A percentile compares a stretch with the other conserved stretches of the same genome.
Evolutionary conservation across 1,140 invertebrate genomes (phyloP).

Genomic region (Drosophila ercepeae): DNA sequence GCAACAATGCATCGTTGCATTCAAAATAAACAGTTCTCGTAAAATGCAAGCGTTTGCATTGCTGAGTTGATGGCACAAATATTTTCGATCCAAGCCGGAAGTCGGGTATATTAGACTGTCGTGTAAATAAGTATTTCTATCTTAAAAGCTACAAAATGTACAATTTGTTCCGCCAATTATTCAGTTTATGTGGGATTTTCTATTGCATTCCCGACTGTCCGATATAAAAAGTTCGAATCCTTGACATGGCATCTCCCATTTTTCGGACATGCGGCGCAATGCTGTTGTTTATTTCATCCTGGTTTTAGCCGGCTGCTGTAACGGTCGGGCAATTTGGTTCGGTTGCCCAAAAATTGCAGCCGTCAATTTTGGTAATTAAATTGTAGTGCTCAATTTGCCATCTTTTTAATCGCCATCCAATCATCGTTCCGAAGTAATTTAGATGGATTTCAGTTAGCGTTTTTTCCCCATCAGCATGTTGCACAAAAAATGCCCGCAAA

Average conservation of each 20-base stretch:
- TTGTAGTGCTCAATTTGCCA: constrained; percentile 67
- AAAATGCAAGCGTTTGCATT: constrained; percentile 67
- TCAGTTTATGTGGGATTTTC: not conserved
- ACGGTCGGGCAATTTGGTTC: constrained; percentile 27
- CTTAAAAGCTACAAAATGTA: not conserved
- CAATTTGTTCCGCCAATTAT: not conserved
- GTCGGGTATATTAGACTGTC: constrained; percentile 23
- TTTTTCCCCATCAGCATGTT: constrained; percentile 22
- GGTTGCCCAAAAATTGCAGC: constrained; percentile 52
- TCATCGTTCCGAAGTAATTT: constrained; percentile 51
- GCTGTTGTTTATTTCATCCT: constrained; percentile 3
- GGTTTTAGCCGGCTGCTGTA: not conserved
- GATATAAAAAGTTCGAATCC: constrained; percentile 31
- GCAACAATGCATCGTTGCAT: constrained; percentile 52
- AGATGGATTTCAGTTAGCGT: constrained; percentile 49
- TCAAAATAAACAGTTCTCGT: constrained; percentile 70
- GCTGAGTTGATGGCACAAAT: constrained; percentile 61
- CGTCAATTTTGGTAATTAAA: constrained; percentile 72
- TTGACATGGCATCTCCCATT: not conserved
- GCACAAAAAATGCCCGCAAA: not conserved
- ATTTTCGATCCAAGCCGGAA: constrained; percentile 15
- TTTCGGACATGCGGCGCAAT: constrained; percentile 12
- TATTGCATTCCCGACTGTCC: not conserved
- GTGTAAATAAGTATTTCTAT: too few relatives aligned
- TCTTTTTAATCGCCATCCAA: constrained; percentile 46